Evolutionary conservation across 2,113 vertebrate species (phyloP).

Genomic region (Corythornis madagascariensis): DNA sequence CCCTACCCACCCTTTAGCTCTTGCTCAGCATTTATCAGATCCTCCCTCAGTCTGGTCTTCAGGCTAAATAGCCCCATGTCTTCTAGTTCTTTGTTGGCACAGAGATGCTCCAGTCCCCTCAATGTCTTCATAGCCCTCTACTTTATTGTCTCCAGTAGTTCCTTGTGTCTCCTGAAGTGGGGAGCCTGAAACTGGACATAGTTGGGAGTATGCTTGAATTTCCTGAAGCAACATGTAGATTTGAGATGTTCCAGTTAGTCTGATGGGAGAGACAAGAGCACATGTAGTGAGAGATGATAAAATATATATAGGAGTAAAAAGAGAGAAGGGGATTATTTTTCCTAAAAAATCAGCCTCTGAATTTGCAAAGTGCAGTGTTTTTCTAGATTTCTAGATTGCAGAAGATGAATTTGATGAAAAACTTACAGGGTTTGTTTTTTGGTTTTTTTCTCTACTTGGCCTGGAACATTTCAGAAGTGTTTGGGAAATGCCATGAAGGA

Average conservation of each 20-base stretch:
- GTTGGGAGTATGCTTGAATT: not conserved
- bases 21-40: not conserved
- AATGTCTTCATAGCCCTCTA: not conserved
- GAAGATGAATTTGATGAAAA: not conserved
- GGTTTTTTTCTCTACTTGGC: not conserved
- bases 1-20: not conserved
- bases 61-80: not conserved
- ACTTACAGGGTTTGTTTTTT: not conserved
- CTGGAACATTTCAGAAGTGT: not conserved
- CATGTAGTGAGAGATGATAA: not conserved
- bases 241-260: not conserved
- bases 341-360: not conserved
- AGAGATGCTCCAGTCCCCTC: not conserved
- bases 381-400: not conserved
- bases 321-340: not conserved
- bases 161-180: not conserved
- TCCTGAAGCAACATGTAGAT: not conserved
- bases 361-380: not conserved
- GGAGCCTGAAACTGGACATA: not conserved
- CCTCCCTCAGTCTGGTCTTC: not conserved
- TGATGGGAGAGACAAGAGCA: not conserved
- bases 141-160: not conserved
- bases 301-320: not conserved
- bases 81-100: not conserved
- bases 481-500: slow-evolving; percentile 20